A percentile compares a stretch with the other conserved stretches of the same genome.
Conservation (phyloP, 2,113 vertebrate genomes). For the Macquaria ambigua region DNA sequence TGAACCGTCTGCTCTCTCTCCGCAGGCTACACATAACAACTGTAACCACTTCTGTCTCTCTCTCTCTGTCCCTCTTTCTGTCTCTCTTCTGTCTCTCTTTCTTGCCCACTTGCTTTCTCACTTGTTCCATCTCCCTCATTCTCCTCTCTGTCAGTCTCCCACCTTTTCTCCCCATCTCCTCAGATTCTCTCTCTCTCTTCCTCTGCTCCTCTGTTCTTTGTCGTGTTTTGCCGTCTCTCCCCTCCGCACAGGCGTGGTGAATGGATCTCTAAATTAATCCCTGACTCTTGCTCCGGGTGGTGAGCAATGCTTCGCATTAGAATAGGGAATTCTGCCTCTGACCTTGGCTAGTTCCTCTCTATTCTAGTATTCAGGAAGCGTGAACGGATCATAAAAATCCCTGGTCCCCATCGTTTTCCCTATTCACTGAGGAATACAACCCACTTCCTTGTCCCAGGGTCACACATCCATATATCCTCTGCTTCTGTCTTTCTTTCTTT, state of each 20-base stretch:
- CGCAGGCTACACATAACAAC: conserved; percentile 54
- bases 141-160: not conserved
- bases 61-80: conserved; percentile 1
- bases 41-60: conserved; percentile 32
- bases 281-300: conserved; percentile 71
- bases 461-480: conserved; percentile 44
- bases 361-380: conserved; percentile 64
- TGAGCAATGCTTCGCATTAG: conserved; percentile 65
- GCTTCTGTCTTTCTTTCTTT: conserved; percentile 36
- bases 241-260: conserved; percentile 62
- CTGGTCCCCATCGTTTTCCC: conserved; percentile 44
- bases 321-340: conserved; percentile 75
- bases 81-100: not conserved
- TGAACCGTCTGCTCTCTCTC: conserved; percentile 48
- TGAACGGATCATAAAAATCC: conserved; percentile 71
- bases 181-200: conserved; percentile 21
- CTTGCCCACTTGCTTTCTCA: conserved; percentile 1
- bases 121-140: not conserved
- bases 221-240: conserved; percentile 37
- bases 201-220: conserved; percentile 20
- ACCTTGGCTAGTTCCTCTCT: conserved; percentile 70
- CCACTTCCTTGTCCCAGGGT: conserved; percentile 59
- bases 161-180: conserved; percentile 47
- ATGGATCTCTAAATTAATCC: conserved; percentile 81
- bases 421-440: conserved; percentile 55